Percentiles rank a stretch among this genome's conserved stretches.
These are phyloP conservation scores for Pegea sp. DNA, from an alignment of 23 tunicate genomes.

Conservation along the genomic window DNA sequence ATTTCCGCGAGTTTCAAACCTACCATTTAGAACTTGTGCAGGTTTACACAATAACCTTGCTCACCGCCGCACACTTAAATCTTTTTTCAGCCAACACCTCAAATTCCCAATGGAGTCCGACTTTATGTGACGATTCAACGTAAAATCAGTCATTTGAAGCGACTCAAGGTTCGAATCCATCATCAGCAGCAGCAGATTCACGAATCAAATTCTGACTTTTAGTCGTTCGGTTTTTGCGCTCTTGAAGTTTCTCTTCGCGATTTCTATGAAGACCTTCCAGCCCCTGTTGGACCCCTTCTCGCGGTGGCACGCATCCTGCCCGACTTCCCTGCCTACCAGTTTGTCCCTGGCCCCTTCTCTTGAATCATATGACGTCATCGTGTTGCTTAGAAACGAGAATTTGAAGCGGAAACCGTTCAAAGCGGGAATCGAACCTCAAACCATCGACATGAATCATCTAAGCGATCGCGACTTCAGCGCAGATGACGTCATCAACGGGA, in stretches of 20 bases:
- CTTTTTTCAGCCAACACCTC: conserved; percentile 53
- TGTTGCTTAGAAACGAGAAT: no score
- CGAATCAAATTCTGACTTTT: not conserved
- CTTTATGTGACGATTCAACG: conserved; percentile 35
- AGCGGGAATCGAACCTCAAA: no score
- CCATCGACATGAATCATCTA: no score
- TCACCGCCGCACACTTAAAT: no score
- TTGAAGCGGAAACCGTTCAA: no score
- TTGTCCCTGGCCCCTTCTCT: no score
- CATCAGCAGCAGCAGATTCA: not conserved
- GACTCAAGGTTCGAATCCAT: conserved; percentile 18
- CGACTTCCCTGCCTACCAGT: conserved; percentile 66
- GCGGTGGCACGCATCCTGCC: conserved; percentile 75
- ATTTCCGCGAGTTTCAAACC: conserved; percentile 62
- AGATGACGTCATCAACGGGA: no score
- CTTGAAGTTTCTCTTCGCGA: conserved; percentile 68
- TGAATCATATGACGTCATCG: no score
- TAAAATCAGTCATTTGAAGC: conserved; percentile 25
- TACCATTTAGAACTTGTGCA: conserved; percentile 74
- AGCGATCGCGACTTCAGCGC: no score
- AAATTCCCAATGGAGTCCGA: conserved; percentile 62
- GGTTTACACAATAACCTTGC: no score
- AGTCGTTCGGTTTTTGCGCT: conserved; percentile 77
- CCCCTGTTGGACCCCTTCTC: conserved; percentile 29
- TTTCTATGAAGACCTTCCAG: conserved; percentile 34